Evolutionary conservation across 2,113 vertebrate species (phyloP), one percentile per base, ranked within the genome.

Genomic region (Xiphias gladius): DNA sequence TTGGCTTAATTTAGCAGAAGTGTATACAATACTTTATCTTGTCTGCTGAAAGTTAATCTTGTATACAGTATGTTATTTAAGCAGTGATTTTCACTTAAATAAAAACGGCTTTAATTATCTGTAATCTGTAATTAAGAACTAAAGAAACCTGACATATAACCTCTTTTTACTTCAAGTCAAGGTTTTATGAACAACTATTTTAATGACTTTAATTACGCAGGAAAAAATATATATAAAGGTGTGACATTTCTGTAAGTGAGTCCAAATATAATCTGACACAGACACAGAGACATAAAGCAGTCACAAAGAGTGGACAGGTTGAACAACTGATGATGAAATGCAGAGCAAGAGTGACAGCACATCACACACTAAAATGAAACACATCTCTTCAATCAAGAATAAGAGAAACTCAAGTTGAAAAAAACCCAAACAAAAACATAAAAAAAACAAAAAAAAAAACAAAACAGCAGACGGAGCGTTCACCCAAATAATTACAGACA

Each of bases 281-380:
- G 32, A 32, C 43, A 73, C 57, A 74, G 46, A 73, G 24, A 28
- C 9, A n/a, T 73, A 30, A 62, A 50, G 19, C 12, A 41, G 32
- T 35, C 63, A 75, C 28, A 68, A 66, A 63, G 26, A 83, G 46
- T 43, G 30, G 73, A 80, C 50, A 86, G 66, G 62, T 2, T 68
- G 30, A 67, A 86, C 37, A 77, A 65, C 54, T 50, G 43, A 65
- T 83, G 83, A 91, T 87, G 79, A 88, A 87, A 91, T 61, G 32
- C 0, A 30, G 57, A 52, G 84, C 69, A 87, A 86, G 71, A 89
- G 48, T 52, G 70, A 59, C 61, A 66, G 12, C 24, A 59, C 57
- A 26, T 52, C 61, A 61, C 55, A 73, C 9, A 19, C 59, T 52
- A 52, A 73, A 83, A 64, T 2, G 22, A 83, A 64, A 66, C 48